Conservation (phyloP, 2,113 vertebrate species). For the Noturus placidus region DNA sequence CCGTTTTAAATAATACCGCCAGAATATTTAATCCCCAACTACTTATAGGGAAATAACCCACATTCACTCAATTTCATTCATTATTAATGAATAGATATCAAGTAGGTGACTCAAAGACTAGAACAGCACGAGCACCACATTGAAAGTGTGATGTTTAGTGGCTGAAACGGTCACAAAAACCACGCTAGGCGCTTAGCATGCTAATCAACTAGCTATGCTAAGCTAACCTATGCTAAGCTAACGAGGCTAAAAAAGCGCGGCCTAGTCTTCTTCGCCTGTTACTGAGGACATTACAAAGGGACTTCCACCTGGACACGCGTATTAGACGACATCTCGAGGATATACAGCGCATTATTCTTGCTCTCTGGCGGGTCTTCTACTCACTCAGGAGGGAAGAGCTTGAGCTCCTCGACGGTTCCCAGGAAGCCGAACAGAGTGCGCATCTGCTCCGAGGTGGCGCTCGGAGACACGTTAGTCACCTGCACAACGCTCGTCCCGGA, state of each 20-base stretch:
- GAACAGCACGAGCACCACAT: not conserved
- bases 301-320: not conserved
- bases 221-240: conserved; percentile 29
- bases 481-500: conserved; percentile 90
- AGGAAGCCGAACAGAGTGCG: conserved; percentile 90
- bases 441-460: conserved; percentile 94
- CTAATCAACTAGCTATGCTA: not conserved
- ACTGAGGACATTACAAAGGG: not conserved
- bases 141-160: not conserved
- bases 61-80: too few relatives aligned
- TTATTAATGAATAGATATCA: not conserved
- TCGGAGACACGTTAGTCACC: conserved; percentile 93
- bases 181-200: not conserved
- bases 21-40: too few relatives aligned
- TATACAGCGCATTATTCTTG: not conserved
- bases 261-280: not conserved
- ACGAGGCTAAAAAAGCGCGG: conserved; percentile 25
- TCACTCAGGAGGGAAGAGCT: conserved; percentile 91
- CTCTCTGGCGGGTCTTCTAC: conserved; percentile 54
- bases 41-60: too few relatives aligned
- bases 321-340: not conserved
- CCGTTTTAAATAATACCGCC: too few relatives aligned
- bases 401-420: conserved; percentile 89
- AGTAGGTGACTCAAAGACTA: not conserved
- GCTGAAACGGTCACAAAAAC: not conserved